Evolutionary conservation across 2,113 vertebrate genomes (phyloP), one percentile per base, ranked within the genome.

Genomic region (Cynoglossus semilaevis): DNA sequence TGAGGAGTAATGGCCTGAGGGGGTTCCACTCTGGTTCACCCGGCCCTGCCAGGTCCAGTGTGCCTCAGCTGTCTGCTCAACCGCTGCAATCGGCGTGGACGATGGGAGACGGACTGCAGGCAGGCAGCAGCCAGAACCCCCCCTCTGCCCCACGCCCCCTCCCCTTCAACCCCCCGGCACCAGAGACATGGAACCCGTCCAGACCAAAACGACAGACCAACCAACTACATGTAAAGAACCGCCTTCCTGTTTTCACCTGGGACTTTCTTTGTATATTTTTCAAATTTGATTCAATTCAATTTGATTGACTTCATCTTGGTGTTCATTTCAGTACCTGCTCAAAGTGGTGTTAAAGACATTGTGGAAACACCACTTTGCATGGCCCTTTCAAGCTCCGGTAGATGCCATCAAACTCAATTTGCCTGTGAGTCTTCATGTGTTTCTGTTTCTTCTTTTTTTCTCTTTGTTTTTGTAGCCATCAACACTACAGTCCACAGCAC

Each of bases 381-480:
- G 95, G 95, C 95, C 95, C 85, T 96, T 96, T 89, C 95, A 96
- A 69, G 92, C 93, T 85, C 95, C 95, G 15, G 95, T 97, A 85
- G 95, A 97, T 3, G 92, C 93, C 16, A 89, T 94, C 80, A 95
- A 94, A 86, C 90, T 97, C 17, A 91, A 91, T 87, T 91, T 98
- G 71, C 95, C 95, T 62, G 95, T 96, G 73, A 94, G 94, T 94
- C 22, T 0, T 61, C 37, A 58, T 38, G 11, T 37, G 13, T 37
- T 37, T 9, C 43, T 1, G 1, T 40, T 40, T 40, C 9, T 40
- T 40, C 9, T 40, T 3, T 40, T 40, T 9, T 40, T 13, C 37
- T 37, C 36, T 37, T 37, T 37, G 36, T 37, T 8, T 37, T 40
- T 40, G 9, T 40, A 40, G 9, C 12, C 37, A 29, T 29, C 22